Evolutionary conservation across 2,113 vertebrate species (phyloP).

Genomic region (Dipodomys ordii): DNA sequence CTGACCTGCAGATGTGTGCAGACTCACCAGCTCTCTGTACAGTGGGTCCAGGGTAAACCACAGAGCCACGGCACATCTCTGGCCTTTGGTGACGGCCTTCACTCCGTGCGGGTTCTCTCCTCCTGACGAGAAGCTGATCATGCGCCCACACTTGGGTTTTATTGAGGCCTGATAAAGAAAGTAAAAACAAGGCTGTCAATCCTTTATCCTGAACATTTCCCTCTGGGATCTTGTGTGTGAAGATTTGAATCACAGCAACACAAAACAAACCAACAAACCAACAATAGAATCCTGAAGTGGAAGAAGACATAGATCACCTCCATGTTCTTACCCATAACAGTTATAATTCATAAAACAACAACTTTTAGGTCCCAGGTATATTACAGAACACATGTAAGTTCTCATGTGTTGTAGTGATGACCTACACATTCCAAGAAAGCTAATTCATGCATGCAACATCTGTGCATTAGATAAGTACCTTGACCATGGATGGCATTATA

Average conservation of each 20-base stretch:
- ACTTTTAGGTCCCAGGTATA: background rate
- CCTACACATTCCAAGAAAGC: background rate
- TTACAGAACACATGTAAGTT: rapidly evolving
- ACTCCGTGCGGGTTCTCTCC: conserved; percentile 98
- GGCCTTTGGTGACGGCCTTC: conserved; percentile 95
- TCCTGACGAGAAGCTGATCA: conserved; percentile 97
- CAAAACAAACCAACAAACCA: background rate
- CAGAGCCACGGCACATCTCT: conserved; percentile 95
- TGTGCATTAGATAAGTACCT: background rate
- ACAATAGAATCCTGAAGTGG: background rate
- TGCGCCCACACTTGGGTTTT: conserved; percentile 95
- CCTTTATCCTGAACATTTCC: background rate
- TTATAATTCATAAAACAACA: background rate
- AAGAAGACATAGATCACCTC: background rate
- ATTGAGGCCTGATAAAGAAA: conserved; percentile 91
- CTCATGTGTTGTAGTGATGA: background rate
- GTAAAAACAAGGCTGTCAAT: background rate
- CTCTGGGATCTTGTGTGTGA: background rate
- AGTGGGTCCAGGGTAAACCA: conserved; percentile 98
- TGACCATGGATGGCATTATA: background rate
- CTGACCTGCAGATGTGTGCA: too few relatives aligned
- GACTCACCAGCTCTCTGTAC: conserved; percentile 95
- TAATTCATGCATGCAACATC: too few relatives aligned
- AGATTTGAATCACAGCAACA: background rate
- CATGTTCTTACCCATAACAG: background rate